A percentile compares a stretch with the other conserved stretches of the same genome.
phyloP scores from a whole-genome alignment of 2,888 invertebrate species.

The Andrena minutula region DNA sequence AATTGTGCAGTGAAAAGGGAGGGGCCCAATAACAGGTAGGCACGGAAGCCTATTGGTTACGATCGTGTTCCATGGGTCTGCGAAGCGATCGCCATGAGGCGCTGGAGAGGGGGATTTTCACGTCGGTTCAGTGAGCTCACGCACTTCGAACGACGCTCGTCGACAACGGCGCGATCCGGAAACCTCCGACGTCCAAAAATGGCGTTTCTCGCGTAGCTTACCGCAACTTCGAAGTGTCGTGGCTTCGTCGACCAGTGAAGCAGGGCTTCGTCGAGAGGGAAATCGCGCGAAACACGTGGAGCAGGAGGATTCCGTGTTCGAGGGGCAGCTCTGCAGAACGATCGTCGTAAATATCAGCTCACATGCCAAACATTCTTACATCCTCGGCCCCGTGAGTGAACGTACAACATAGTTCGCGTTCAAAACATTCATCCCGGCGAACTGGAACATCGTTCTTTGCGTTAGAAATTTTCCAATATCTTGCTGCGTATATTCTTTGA shows the following conservation, averaged over 20 bases:
- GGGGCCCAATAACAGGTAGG: constrained; percentile 18
- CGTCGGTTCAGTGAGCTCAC: constrained; percentile 78
- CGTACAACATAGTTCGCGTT: constrained; percentile 8
- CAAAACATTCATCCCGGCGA: neutral
- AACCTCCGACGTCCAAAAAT: constrained; percentile 78
- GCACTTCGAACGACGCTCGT: constrained; percentile 76
- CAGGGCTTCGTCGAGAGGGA: constrained; percentile 14
- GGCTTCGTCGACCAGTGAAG: constrained; percentile 20
- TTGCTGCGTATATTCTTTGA: constrained; percentile 25
- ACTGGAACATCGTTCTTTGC: neutral
- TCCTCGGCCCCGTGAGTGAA: constrained; percentile 32
- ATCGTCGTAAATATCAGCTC: constrained; percentile 66
- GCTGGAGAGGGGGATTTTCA: constrained; percentile 62
- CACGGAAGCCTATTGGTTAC: constrained; percentile 52
- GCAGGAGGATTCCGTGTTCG: constrained; percentile 11
- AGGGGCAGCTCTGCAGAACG: constrained; percentile 32
- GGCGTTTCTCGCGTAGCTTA: constrained; percentile 77
- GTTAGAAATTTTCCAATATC: neutral
- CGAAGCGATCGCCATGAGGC: constrained; percentile 60
- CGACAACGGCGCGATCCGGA: constrained; percentile 66
- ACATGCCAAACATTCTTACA: constrained; percentile 53
- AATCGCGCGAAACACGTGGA: constrained; percentile 20
- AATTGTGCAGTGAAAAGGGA: neutral
- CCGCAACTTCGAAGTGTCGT: constrained; percentile 27
- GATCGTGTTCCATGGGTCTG: constrained; percentile 61